phyloP scores from a whole-genome alignment of 1,140 invertebrate species.

The Tetraneura akinire region DNA sequence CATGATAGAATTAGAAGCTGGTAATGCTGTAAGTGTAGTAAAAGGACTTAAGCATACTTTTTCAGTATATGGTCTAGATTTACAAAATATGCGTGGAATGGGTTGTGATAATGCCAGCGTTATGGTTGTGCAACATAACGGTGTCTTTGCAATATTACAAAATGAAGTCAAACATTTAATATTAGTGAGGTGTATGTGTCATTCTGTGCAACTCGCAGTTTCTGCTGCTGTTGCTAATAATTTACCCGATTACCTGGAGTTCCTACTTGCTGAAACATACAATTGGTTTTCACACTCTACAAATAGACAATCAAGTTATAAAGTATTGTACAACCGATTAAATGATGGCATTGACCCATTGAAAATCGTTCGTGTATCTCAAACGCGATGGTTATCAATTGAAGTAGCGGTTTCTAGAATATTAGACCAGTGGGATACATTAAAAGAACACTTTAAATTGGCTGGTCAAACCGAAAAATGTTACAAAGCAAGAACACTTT shows the following conservation, averaged over 20 bases:
- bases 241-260: constrained; percentile 2
- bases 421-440: neutral
- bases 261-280: constrained; percentile 4
- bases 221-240: neutral
- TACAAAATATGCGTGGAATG: too few relatives aligned
- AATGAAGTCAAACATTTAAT: too few relatives aligned
- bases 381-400: neutral
- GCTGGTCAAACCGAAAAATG: neutral
- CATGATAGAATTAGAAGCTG: too few relatives aligned
- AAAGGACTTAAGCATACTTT: too few relatives aligned
- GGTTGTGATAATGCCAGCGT: too few relatives aligned
- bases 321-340: constrained; percentile 4
- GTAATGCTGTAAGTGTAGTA: too few relatives aligned
- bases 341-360: constrained; percentile 1
- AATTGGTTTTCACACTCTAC: constrained; percentile 30
- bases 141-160: too few relatives aligned
- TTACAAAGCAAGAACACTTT: neutral
- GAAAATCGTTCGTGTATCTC: neutral
- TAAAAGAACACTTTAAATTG: neutral
- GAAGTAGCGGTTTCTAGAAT: neutral
- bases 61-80: too few relatives aligned
- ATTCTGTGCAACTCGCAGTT: constrained; percentile 24
- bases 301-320: constrained; percentile 12
- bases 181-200: constrained; percentile 10
- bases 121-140: too few relatives aligned